A percentile compares a stretch with the other conserved stretches of the same genome.
These are phyloP conservation scores for Ailurus styani DNA, from an alignment of 2,113 vertebrate genomes.

Conservation along the genomic window DNA sequence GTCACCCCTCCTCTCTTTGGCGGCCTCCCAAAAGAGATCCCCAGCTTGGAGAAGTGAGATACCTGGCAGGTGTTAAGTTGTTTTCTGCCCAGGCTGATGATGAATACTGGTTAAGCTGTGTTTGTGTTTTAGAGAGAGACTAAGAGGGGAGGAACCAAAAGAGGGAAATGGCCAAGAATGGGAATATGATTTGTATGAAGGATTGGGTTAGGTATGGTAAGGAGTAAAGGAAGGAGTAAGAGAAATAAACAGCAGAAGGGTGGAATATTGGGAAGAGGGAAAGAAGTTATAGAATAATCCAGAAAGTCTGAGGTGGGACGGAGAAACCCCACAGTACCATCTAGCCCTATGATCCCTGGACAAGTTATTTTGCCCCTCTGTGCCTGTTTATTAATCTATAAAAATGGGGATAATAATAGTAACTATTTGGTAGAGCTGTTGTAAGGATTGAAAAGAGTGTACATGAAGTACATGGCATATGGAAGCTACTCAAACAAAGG, in stretches of 20 bases:
- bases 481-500: not conserved
- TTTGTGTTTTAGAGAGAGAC: constrained; percentile 7
- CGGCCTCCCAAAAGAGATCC: not conserved
- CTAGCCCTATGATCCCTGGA: not conserved
- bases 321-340: not conserved
- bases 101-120: not conserved
- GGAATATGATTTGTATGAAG: not conserved
- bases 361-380: not conserved
- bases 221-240: not conserved
- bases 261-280: not conserved
- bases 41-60: not conserved
- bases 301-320: not conserved
- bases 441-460: not conserved
- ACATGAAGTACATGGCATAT: not conserved
- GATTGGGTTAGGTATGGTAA: not conserved
- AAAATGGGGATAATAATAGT: not conserved
- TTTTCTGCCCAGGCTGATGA: not conserved
- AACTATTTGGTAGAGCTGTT: not conserved
- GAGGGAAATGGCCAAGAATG: not conserved
- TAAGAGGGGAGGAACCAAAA: not conserved
- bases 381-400: not conserved
- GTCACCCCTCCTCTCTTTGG: not conserved
- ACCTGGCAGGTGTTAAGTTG: not conserved
- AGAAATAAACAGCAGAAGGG: not conserved
- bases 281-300: not conserved